Base-by-base conservation (phyloP, 2,797 vertebrate species). In the Enteromius unitaeniatus region DNA sequence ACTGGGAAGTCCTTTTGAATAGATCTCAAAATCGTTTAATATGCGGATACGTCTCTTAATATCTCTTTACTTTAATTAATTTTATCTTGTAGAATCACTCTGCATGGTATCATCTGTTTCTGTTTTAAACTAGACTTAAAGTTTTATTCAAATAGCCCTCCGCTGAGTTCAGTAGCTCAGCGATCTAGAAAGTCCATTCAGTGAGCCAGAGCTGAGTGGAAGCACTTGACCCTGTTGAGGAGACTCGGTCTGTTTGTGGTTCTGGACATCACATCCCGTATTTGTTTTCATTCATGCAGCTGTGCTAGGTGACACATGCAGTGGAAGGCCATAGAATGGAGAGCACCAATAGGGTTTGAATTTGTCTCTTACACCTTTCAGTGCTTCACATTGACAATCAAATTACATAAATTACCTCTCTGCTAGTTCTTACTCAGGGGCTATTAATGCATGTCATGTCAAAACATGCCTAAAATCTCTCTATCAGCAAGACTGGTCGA, bases 221-320 rank as follows among this genome's bases (percentile, higher is more conserved):
- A 86, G 78, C 87, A 86, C 78, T 78, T 89, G 87, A 89, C 79
- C 87, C 88, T 85, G 91, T 90, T 17, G 86, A 94, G 93, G 92
- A 91, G 95, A 95, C 94, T 81, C 80, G 8, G 69, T 87, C 72
- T 86, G 74, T 87, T 85, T 88, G 78, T 86, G 37, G 69, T 89
- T 49, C 7, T 67, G 89, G 82, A 89, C 87, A 78, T 74, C 83
- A 84, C 86, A 78, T 87, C 53, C 45, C 86, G 81, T 80, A 72
- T 84, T 42, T 84, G 28, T 88, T 75, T 64, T 45, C 81, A 82
- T 89, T 81, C 67, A 87, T 85, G 78, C 87, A 88, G 82, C 89
- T 89, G 84, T 87, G 84, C 88, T 90, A 89, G 90, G 90, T 7
- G 34, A 85, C 84, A 60, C 64, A 17, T 60, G 83, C 85, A 85